These are phyloP conservation scores for Orussus abietinus DNA, from an alignment of 1,140 invertebrate genomes.

Conservation along the genomic window DNA sequence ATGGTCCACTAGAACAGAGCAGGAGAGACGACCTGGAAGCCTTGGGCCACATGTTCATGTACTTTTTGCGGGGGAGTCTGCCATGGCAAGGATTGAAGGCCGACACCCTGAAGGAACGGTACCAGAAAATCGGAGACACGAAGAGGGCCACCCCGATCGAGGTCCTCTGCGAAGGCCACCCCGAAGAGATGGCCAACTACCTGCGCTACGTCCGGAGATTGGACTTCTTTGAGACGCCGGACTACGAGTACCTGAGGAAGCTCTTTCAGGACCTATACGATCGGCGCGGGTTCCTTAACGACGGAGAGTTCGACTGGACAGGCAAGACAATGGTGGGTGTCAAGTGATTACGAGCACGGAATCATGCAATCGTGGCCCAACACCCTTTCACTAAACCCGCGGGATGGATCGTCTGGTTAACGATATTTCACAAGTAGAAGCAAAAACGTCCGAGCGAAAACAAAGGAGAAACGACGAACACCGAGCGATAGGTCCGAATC, in stretches of 20 bases:
- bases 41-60: conserved; percentile 99
- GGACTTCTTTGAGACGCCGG: conserved; percentile 99
- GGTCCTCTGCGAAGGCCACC: conserved; percentile 95
- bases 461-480: too few relatives aligned
- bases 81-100: conserved; percentile 99
- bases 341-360: too few relatives aligned
- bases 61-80: conserved; percentile 96
- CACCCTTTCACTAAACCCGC: too few relatives aligned
- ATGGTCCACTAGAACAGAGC: conserved; percentile 85
- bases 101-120: conserved; percentile 98
- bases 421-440: too few relatives aligned
- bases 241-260: conserved; percentile 97
- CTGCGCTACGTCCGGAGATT: conserved; percentile 94
- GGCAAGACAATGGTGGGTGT: conserved; percentile 85
- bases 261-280: conserved; percentile 95
- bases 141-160: conserved; percentile 98
- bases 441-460: too few relatives aligned
- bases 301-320: conserved; percentile 98
- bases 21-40: conserved; percentile 98
- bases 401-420: too few relatives aligned
- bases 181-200: conserved; percentile 96
- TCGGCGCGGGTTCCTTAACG: conserved; percentile 86
- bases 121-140: conserved; percentile 99
- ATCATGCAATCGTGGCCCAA: too few relatives aligned
- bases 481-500: too few relatives aligned